Evolutionary conservation across 2,113 vertebrate species (phyloP).

Genomic region (Carettochelys insculpta): DNA sequence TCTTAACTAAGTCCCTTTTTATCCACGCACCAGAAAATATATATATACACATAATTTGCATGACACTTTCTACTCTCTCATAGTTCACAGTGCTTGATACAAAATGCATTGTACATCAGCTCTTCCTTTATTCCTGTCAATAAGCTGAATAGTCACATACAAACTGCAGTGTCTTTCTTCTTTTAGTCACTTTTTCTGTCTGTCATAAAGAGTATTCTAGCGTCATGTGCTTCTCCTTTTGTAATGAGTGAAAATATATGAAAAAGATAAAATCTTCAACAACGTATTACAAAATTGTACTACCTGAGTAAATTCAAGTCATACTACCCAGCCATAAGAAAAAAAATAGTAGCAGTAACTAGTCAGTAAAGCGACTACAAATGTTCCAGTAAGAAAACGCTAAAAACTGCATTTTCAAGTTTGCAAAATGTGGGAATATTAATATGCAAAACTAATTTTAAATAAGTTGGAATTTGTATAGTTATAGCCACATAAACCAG

Average conservation of each 20-base stretch:
- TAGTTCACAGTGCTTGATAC: neutral
- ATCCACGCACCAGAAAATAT: neutral
- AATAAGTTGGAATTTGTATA: neutral
- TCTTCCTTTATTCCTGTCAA: neutral
- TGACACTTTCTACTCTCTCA: neutral
- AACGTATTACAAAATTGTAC: constrained; percentile 29
- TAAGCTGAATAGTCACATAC: neutral
- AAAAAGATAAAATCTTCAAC: constrained; percentile 44
- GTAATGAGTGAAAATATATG: constrained; percentile 15
- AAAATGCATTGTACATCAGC: neutral
- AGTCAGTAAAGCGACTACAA: constrained; percentile 15
- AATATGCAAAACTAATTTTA: constrained; percentile 4
- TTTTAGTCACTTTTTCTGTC: constrained; percentile 23
- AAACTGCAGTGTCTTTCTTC: neutral
- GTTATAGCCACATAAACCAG: neutral
- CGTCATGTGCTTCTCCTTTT: neutral
- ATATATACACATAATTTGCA: neutral
- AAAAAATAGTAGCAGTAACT: constrained; percentile 8
- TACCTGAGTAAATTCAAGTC: constrained; percentile 29
- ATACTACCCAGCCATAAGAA: neutral
- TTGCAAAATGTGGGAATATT: neutral
- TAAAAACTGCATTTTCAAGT: neutral
- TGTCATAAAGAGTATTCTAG: constrained; percentile 13
- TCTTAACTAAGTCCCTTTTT: neutral
- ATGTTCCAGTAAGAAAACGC: constrained; percentile 17